Conservation (phyloP, 2,113 vertebrate genomes). For the Perognathus longimembris region DNA sequence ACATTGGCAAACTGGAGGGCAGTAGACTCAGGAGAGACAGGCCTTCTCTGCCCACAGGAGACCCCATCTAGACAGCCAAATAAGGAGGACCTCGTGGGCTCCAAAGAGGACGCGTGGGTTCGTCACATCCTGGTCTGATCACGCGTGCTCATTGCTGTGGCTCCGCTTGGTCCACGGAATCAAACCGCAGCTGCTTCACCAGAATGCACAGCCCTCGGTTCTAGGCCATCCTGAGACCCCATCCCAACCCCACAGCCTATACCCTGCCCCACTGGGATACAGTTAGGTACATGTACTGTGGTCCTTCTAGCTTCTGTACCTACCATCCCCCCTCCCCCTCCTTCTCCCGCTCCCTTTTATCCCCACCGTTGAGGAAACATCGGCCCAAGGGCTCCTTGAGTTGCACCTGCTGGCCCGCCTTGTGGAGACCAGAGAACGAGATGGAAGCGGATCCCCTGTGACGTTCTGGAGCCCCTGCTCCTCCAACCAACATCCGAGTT, state of each 20-base stretch:
- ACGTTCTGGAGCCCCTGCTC: not conserved
- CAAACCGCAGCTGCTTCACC: not conserved
- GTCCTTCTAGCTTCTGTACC: not conserved
- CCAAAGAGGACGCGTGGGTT: not conserved
- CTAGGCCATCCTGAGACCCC: not conserved
- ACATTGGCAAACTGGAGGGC: not conserved
- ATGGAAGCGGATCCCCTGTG: accelerated
- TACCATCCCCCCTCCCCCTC: too few species aligned
- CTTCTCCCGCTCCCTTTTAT: too few species aligned
- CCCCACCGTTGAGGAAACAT: not conserved
- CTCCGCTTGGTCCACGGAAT: not conserved
- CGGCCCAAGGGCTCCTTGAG: not conserved
- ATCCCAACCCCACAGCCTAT: accelerated
- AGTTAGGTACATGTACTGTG: accelerated
- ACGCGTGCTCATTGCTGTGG: accelerated
- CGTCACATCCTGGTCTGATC: not conserved
- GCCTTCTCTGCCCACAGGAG: not conserved
- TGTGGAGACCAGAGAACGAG: not conserved
- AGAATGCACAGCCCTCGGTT: not conserved
- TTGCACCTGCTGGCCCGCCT: too few species aligned
- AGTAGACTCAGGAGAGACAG: not conserved
- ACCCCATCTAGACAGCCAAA: not conserved
- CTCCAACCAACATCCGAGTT: accelerated
- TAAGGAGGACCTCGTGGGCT: not conserved
- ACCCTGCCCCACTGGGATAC: not conserved